phyloP scores from a whole-genome alignment of 2,113 vertebrate genomes.

The Amia ocellicauda region DNA sequence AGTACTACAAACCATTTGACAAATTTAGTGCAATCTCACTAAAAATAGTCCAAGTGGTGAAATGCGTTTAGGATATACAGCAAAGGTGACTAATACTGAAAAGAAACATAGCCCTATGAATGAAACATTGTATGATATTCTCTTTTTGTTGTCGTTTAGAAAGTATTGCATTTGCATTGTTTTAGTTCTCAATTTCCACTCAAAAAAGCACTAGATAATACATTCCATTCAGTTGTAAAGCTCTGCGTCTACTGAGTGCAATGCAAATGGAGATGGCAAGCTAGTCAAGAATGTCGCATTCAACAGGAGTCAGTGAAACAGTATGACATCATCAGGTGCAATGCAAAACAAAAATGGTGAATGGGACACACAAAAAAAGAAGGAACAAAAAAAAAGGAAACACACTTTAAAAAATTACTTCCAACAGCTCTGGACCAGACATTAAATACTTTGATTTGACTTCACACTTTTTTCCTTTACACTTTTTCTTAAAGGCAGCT shows the following conservation, averaged over 20 bases:
- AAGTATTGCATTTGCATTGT: constrained; percentile 63
- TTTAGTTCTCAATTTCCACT: constrained; percentile 48
- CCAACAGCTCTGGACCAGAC: constrained; percentile 48
- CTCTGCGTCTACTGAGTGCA: constrained; percentile 60
- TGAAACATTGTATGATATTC: constrained; percentile 40
- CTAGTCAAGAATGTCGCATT: constrained; percentile 37
- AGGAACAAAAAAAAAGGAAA: constrained; percentile 42
- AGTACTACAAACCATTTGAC: constrained; percentile 51
- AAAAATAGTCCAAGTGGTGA: constrained; percentile 33
- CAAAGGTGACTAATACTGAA: constrained; percentile 34
- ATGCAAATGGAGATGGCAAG: constrained; percentile 43
- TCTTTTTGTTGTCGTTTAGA: constrained; percentile 51
- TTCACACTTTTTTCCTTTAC: background rate
- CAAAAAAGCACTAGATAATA: constrained; percentile 55
- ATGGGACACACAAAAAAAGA: background rate
- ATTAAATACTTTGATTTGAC: background rate
- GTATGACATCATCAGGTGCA: constrained; percentile 48
- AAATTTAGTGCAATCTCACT: constrained; percentile 52
- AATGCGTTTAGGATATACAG: constrained; percentile 51
- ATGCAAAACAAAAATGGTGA: constrained; percentile 44
- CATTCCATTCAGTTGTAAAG: constrained; percentile 52
- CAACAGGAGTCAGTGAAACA: constrained; percentile 47
- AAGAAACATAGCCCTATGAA: constrained; percentile 19
- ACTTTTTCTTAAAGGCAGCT: background rate
- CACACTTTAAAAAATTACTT: constrained; percentile 53